Conservation (phyloP, 2,888 invertebrate genomes). For the Seladonia tumulorum region DNA sequence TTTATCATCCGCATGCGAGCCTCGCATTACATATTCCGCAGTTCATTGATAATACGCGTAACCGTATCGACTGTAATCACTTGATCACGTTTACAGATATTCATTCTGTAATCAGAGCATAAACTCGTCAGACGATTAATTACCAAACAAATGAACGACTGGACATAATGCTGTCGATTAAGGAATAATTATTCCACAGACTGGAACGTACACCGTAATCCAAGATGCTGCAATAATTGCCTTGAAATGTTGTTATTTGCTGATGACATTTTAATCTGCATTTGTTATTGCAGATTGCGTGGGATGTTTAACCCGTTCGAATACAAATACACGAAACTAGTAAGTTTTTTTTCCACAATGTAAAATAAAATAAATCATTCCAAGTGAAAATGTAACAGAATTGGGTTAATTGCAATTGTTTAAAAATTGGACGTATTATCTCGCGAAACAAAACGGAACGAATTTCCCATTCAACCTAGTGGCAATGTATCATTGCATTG, state of each 20-base stretch:
- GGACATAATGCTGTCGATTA: slow-evolving; percentile 49
- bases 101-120: slow-evolving; percentile 63
- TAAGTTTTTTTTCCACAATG: neutral
- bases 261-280: neutral
- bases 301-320: neutral
- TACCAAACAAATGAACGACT: slow-evolving; percentile 61
- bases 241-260: neutral
- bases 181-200: slow-evolving; percentile 49
- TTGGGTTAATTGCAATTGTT: neutral
- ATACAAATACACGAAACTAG: neutral
- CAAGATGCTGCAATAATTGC: neutral
- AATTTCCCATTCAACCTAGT: neutral
- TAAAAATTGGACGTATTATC: neutral
- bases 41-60: slow-evolving; percentile 52
- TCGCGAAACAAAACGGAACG: neutral
- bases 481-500: neutral
- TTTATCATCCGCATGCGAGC: slow-evolving; percentile 46
- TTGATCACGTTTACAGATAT: slow-evolving; percentile 55
- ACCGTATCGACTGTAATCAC: slow-evolving; percentile 53
- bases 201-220: slow-evolving; percentile 7
- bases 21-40: slow-evolving; percentile 29
- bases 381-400: neutral
- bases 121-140: slow-evolving; percentile 66
- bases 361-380: neutral
- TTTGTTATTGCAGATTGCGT: neutral